Percentiles rank a stretch among this genome's conserved stretches.
These are phyloP conservation scores for Pelodiscus sinensis DNA, from an alignment of 2,113 vertebrate genomes.

Conservation along the genomic window DNA sequence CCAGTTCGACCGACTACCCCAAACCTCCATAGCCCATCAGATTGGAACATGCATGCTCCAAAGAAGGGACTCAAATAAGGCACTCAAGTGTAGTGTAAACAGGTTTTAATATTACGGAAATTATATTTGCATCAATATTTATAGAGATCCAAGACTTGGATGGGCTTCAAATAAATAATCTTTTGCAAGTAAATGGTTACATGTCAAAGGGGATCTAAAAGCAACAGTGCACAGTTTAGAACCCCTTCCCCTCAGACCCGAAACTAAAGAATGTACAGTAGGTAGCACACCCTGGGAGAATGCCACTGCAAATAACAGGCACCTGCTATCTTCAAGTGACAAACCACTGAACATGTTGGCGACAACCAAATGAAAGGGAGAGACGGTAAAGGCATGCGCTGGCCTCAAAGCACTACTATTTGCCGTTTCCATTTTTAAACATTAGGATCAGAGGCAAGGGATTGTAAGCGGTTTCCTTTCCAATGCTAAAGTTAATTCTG, in stretches of 20 bases:
- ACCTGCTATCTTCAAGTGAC: background rate
- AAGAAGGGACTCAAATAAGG: background rate
- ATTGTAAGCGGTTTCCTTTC: background rate
- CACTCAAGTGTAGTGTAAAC: constrained; percentile 58
- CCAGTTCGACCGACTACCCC: background rate
- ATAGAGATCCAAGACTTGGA: constrained; percentile 44
- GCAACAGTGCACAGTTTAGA: constrained; percentile 47
- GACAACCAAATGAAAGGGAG: background rate
- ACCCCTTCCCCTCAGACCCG: constrained; percentile 38
- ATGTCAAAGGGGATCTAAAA: constrained; percentile 41
- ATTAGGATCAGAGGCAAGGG: background rate
- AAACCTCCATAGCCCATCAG: background rate
- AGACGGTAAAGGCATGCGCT: background rate
- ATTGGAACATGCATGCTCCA: background rate
- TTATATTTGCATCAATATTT: constrained; percentile 21
- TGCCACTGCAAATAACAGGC: background rate
- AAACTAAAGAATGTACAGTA: constrained; percentile 62
- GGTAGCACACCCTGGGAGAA: constrained; percentile 57
- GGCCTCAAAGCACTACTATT: constrained; percentile 17
- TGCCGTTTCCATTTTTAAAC: background rate
- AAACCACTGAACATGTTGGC: background rate
- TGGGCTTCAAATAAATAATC: constrained; percentile 73
- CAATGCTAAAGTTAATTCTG: background rate
- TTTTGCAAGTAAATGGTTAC: constrained; percentile 37
- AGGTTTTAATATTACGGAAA: constrained; percentile 66